Evolutionary conservation across 2,113 vertebrate species (phyloP), one percentile per base, ranked within the genome.

Genomic region (Bombycilla garrulus): DNA sequence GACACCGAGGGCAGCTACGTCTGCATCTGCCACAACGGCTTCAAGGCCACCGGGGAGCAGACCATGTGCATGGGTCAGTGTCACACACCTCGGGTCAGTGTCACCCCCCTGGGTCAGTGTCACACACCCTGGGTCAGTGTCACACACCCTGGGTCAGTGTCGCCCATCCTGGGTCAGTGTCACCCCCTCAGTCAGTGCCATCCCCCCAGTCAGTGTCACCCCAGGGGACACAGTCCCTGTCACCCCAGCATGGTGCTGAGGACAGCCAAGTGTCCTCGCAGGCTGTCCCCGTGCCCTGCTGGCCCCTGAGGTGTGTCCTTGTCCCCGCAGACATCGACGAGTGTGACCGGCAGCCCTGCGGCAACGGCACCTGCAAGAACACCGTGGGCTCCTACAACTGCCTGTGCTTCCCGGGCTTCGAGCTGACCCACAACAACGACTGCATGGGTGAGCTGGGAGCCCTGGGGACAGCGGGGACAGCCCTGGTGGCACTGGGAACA

Each of bases 341-440:
- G 95, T 99, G 99, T 54, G 99, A 99, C 96, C 96, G 97, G 26
- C 98, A 99, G 95, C 99, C 98, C 0, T 99, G 99, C 21, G 98
- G 99, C 7, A 99, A 99, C 1, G 99, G 99, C 3, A 99, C 98
- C 54, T 99, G 99, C 93, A 99, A 99, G 97, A 99, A 99, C 97
- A 98, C 98, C 0, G 98, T 99, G 19, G 99, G 99, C 84, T 99
- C 99, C 96, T 99, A 99, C 97, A 98, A 98, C 98, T 99, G 99
- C 92, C 98, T 99, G 61, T 99, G 99, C 97, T 99, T 99, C 97
- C 98, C 98, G 0, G 99, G 99, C 72, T 99, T 99, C 15, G 98
- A 98, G 94, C 98, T 99, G 12, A 98, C 98, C 0, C 98, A 98
- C 98, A 98, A 98, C 74, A 98, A 99, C 5, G 98, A 98, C 96